Evolutionary conservation across 2,888 invertebrate species (phyloP), one percentile per base, ranked within the genome.

Genomic region (Ophion ventricosus): DNA sequence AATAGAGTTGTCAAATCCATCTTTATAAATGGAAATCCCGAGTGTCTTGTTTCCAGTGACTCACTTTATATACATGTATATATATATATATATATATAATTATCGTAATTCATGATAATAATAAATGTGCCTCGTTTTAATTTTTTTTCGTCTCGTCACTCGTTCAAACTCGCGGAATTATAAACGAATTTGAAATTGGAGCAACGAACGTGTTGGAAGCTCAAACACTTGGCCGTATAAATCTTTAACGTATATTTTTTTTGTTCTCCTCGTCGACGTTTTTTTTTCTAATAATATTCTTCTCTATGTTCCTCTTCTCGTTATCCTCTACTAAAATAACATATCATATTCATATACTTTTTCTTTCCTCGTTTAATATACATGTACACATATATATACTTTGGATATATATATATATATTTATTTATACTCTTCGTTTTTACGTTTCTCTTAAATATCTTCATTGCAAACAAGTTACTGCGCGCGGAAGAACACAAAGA

Each of bases 301-400:
- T 67, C 11, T n/a, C 35, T 8, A 10, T 25, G 35, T 64, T n/a
- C 17, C 40, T 69, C 40, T n/a, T 54, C 14, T 54, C 69, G 26
- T 26, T 43, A 67, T 49, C 11, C 11, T 35, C 54, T 69, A 40
- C 77, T 69, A 67, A 69, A 63, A 78, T 84, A 83, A 82, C 83
- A 85, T 86, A 82, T 78, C 83, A 86, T 67, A 87, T 86, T 86
- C 87, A 87, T 87, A 90, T 87, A 88, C 75, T 77, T 88, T 86
- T 25, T 56, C 29, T 49, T 76, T 76, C 43, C 14, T 20, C 87
- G 80, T 84, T 81, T 66, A 69, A 61, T 63, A 72, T 80, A 82
- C 57, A 80, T 64, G 73, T 64, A 83, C 70, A 77, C 79, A 83
- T 57, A 67, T 74, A 78, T 77, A 77, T 79, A 63, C 61, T 83